Conservation (phyloP, 2,888 invertebrate species). For the Chloroclystis v-ata region DNA sequence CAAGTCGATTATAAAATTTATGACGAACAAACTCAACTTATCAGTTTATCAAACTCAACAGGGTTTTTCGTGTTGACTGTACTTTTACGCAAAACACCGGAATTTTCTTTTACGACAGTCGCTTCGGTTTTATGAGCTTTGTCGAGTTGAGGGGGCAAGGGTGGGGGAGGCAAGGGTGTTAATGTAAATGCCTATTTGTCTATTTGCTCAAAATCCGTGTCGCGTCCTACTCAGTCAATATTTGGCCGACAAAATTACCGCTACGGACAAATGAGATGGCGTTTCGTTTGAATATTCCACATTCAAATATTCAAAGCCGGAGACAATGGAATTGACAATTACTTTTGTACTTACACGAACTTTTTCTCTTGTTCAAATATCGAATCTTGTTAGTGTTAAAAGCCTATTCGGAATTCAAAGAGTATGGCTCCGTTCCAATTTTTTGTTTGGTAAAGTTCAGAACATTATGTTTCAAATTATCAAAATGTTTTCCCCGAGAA, state of each 20-base stretch:
- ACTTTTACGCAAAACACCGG: constrained; percentile 32
- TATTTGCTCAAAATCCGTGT: constrained; percentile 74
- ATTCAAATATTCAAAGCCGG: constrained; percentile 30
- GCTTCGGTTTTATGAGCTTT: constrained; percentile 35
- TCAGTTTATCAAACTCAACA: constrained; percentile 25
- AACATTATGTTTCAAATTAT: too few relatives aligned
- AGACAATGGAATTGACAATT: constrained; percentile 29
- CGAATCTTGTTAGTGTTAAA: constrained; percentile 1
- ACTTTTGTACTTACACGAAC: constrained; percentile 18
- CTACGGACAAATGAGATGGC: constrained; percentile 67
- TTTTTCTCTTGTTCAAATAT: constrained; percentile 16
- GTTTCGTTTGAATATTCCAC: constrained; percentile 49
- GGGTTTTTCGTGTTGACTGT: constrained; percentile 33
- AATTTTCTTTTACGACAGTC: constrained; percentile 33
- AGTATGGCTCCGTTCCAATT: neutral
- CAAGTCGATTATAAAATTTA: constrained; percentile 20
- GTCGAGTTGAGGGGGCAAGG: constrained; percentile 24
- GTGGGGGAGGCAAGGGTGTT: constrained; percentile 47
- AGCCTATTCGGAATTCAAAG: neutral
- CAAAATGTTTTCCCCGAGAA: too few relatives aligned
- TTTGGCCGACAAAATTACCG: constrained; percentile 71
- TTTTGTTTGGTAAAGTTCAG: too few relatives aligned
- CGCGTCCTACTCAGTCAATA: constrained; percentile 73
- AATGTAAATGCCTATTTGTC: constrained; percentile 72
- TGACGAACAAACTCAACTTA: constrained; percentile 20